Evolutionary conservation across 2,888 invertebrate species (phyloP).

Genomic region (Criorhina ranunculi): DNA sequence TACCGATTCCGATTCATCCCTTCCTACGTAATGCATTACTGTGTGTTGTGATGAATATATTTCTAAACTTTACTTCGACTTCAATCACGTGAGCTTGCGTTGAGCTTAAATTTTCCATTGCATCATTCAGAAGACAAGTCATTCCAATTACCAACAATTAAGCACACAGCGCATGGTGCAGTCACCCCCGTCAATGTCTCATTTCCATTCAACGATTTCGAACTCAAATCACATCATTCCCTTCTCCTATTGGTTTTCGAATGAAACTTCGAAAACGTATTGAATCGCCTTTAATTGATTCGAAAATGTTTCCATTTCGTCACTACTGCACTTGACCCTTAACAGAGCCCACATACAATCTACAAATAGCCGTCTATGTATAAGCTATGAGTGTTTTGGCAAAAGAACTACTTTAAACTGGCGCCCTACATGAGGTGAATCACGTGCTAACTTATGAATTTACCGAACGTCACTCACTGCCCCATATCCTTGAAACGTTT

Average conservation of each 20-base stretch:
- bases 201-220: constrained; percentile 1
- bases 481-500: constrained; percentile 40
- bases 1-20: too few species aligned
- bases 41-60: too few species aligned
- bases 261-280: constrained; percentile 9
- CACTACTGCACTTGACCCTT: constrained; percentile 17
- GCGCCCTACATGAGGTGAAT: constrained; percentile 45
- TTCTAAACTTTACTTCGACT: neutral
- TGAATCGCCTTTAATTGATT: too few species aligned
- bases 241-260: neutral
- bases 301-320: constrained; percentile 19
- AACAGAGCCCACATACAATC: neutral
- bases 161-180: constrained; percentile 4
- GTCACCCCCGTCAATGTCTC: neutral
- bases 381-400: too few species aligned
- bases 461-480: constrained; percentile 25
- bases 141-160: constrained; percentile 13
- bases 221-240: constrained; percentile 23
- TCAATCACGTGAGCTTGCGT: neutral
- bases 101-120: neutral
- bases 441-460: constrained; percentile 30
- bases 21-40: too few species aligned
- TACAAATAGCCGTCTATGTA: too few species aligned
- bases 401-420: constrained; percentile 13
- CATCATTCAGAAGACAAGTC: constrained; percentile 4